These are phyloP conservation scores for Myotis brandtii DNA, from an alignment of 2,113 vertebrate species.

Conservation along the genomic window DNA sequence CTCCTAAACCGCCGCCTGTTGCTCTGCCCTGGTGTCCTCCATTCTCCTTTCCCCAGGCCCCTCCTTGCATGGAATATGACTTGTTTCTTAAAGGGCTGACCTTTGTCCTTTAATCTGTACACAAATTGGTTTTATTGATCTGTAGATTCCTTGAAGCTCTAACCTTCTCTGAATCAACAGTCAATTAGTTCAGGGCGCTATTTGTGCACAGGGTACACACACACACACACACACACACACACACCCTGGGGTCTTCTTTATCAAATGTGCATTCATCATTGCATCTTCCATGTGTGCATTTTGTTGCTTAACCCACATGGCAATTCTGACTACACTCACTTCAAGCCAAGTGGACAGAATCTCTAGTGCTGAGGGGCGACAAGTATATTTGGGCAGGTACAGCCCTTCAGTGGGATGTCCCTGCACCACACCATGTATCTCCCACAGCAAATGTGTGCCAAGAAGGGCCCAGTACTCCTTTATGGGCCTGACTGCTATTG, in stretches of 20 bases:
- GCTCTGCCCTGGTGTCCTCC: not conserved
- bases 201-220: accelerated
- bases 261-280: not conserved
- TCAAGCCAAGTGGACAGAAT: not conserved
- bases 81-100: not conserved
- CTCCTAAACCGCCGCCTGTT: accelerated
- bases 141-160: not conserved
- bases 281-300: not conserved
- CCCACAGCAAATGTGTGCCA: accelerated
- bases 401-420: not conserved
- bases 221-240: accelerated
- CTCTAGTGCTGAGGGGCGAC: not conserved
- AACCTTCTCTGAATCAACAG: not conserved
- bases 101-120: not conserved
- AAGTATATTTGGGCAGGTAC: not conserved
- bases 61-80: not conserved
- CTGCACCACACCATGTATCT: not conserved
- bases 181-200: not conserved
- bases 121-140: not conserved
- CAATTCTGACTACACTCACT: not conserved
- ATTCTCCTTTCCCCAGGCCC: not conserved
- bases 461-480: not conserved
- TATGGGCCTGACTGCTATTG: not conserved
- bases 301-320: not conserved
- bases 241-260: not conserved